Percentiles rank a stretch among this genome's conserved stretches.
Conservation (phyloP, 64 coral and sea anemone species). For the Cladopsammia gracilis region DNA sequence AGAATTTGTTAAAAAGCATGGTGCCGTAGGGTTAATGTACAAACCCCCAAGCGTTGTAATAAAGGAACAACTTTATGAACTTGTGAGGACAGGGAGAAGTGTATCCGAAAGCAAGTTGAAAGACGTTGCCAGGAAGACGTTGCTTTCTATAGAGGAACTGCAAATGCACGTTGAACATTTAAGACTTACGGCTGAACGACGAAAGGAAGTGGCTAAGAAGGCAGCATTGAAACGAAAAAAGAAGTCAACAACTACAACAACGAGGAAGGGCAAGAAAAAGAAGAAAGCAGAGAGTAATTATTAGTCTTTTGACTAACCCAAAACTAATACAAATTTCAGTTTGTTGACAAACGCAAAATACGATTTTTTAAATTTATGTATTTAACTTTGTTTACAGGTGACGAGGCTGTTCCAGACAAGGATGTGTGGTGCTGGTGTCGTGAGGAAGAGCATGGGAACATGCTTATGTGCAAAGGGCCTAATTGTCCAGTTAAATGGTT, state of each 20-base stretch:
- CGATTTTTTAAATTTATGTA: constrained; percentile 45
- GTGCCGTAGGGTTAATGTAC: constrained; percentile 27
- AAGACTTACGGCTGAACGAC: no score
- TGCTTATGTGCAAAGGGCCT: neutral
- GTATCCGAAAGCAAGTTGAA: constrained; percentile 42
- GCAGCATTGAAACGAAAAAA: constrained; percentile 50
- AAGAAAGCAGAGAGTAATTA: neutral
- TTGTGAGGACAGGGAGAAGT: constrained; percentile 43
- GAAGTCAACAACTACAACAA: constrained; percentile 12
- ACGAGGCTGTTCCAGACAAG: constrained; percentile 7
- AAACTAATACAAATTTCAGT: constrained; percentile 36
- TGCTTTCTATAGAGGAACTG: constrained; percentile 72
- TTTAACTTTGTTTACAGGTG: constrained; percentile 58
- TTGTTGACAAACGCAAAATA: constrained; percentile 48
- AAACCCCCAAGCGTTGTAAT: constrained; percentile 68
- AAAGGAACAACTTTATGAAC: constrained; percentile 71
- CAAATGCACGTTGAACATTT: constrained; percentile 73
- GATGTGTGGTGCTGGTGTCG: neutral
- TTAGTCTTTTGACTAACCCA: constrained; percentile 17
- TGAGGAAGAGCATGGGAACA: neutral
- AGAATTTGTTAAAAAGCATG: constrained; percentile 77
- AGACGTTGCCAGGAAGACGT: constrained; percentile 56
- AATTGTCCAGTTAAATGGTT: constrained; percentile 72
- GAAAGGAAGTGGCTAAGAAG: constrained; percentile 74
- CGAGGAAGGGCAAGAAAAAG: no score